A percentile compares a stretch with the other conserved stretches of the same genome.
Evolutionary conservation across 2,888 invertebrate genomes (phyloP).

Genomic region (Euplagia quadripunctaria): DNA sequence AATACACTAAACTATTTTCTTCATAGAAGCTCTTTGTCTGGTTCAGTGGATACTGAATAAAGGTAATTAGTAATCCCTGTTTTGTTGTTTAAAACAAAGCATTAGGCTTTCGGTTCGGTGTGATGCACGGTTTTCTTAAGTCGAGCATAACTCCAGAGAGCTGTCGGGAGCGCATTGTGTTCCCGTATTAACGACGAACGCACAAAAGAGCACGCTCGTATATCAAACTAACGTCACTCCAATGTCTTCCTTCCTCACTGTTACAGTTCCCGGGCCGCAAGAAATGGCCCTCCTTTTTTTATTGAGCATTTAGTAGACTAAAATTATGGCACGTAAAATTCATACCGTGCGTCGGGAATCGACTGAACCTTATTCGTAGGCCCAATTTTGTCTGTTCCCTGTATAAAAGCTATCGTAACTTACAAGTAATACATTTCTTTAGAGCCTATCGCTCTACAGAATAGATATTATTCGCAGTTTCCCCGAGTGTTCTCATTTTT

Average conservation of each 20-base stretch:
- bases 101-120: conserved; percentile 57
- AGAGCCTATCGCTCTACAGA: conserved; percentile 29
- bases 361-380: conserved; percentile 50
- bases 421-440: conserved; percentile 44
- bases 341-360: conserved; percentile 55
- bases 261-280: conserved; percentile 74
- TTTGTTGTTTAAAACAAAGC: conserved; percentile 26
- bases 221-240: conserved; percentile 87
- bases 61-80: neutral
- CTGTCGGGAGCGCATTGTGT: conserved; percentile 80
- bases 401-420: conserved; percentile 36
- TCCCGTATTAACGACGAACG: conserved; percentile 81
- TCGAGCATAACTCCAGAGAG: conserved; percentile 75
- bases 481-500: conserved; percentile 26
- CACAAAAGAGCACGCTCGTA: conserved; percentile 84
- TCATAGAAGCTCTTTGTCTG: neutral
- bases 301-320: conserved; percentile 79
- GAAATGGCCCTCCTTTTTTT: conserved; percentile 80
- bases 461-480: conserved; percentile 34
- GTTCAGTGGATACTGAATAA: neutral
- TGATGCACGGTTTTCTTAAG: conserved; percentile 70
- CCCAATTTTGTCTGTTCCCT: conserved; percentile 48
- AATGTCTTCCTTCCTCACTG: conserved; percentile 85
- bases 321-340: conserved; percentile 79
- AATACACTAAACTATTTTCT: neutral